A percentile compares a stretch with the other conserved stretches of the same genome.
phyloP scores from a whole-genome alignment of 2,888 invertebrate genomes.

The Polyommatus iphigenia region DNA sequence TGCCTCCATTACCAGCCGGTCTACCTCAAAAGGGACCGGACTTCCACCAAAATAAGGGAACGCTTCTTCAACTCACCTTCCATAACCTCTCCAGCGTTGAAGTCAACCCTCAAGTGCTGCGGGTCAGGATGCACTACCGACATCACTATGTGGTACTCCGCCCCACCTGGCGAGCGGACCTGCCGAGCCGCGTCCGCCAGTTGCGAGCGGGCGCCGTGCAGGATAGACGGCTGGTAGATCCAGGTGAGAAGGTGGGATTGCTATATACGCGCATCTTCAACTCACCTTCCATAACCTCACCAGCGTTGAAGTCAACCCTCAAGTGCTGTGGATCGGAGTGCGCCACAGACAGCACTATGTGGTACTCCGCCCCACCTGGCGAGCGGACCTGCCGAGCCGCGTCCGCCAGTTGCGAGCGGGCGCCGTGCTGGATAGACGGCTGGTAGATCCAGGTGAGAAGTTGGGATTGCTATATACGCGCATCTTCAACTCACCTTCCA shows the following conservation, averaged over 20 bases:
- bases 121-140: slow-evolving; percentile 92
- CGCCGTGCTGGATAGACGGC: slow-evolving; percentile 63
- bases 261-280: no score
- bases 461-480: slow-evolving; percentile 64
- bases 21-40: no score
- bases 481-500: slow-evolving; percentile 86
- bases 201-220: slow-evolving; percentile 62
- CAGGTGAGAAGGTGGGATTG: slow-evolving; percentile 55
- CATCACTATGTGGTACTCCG: slow-evolving; percentile 82
- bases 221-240: slow-evolving; percentile 71
- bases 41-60: no score
- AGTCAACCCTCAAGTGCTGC: slow-evolving; percentile 82
- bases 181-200: slow-evolving; percentile 58
- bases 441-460: slow-evolving; percentile 66
- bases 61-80: slow-evolving; percentile 69
- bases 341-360: slow-evolving; percentile 88
- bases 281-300: slow-evolving; percentile 84
- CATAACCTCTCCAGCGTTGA: slow-evolving; percentile 85
- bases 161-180: slow-evolving; percentile 61
- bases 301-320: slow-evolving; percentile 84
- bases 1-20: no score
- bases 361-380: slow-evolving; percentile 60
- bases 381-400: slow-evolving; percentile 58
- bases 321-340: slow-evolving; percentile 89
- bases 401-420: slow-evolving; percentile 60